Evolutionary conservation across 2,888 invertebrate genomes (phyloP), one percentile per base, ranked within the genome.

Genomic region (Cataglyphis livida): DNA sequence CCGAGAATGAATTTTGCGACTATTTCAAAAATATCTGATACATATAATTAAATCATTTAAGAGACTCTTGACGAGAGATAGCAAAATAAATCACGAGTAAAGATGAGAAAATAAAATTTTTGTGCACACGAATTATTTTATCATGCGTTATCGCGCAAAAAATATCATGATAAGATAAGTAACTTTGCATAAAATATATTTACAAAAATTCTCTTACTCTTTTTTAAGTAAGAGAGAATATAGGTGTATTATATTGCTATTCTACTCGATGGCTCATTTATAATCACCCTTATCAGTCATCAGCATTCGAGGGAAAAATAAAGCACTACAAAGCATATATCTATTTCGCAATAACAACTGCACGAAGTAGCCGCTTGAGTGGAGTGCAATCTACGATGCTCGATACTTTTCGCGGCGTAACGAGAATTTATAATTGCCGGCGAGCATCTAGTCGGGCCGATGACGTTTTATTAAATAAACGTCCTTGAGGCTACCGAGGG

Each of bases 381-480:
- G 38, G 25, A 15, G 57, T 59, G 44, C 68, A 78, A 79, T 79
- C 78, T 79, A 70, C 59, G 25, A 35, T 71, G 71, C 59, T 59
- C 44, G 25, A 71, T 79, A 70, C 59, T 71, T 59, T 70, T 79
- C 44, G 21, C 78, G 35, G 32, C 71, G 78, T 79, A 79, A 79
- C 78, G 78, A 79, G 78, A 44, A 79, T 79, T 79, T 79, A 79
- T 79, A 79, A 79, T 79, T 79, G 71, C 71, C 57, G 59, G 59
- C 59, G 59, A 79, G 78, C 44, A 79, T 59, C 78, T 79, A 79
- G 78, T 59, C 71, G 41, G 57, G 44, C 70, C 78, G 71, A 79
- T 71, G 78, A 79, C 71, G 78, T 79, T 79, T 70, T 79, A 79
- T 87, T 83, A 76, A 86, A 84, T 57, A 83, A 81, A 81, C 83